These are phyloP conservation scores for Tetragonula carbonaria DNA, from an alignment of 2,888 invertebrate species.

Conservation along the genomic window DNA sequence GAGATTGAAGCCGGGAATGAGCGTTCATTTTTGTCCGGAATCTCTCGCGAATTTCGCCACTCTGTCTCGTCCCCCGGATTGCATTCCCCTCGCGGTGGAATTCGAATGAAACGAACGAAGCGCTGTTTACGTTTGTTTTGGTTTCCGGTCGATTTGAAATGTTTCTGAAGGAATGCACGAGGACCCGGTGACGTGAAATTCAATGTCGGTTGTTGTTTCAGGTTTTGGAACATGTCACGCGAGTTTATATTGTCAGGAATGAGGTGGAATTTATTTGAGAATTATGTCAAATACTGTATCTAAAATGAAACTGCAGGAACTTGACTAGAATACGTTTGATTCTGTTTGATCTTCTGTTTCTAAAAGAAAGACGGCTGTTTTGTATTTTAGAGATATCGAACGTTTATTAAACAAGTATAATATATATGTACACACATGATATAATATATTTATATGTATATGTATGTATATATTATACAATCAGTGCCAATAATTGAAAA, in stretches of 20 bases:
- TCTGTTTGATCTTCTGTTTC: neutral
- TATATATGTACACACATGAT: no score
- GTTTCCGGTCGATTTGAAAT: neutral
- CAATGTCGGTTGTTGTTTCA: neutral
- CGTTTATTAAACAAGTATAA: neutral
- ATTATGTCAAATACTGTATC: neutral
- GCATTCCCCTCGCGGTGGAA: neutral
- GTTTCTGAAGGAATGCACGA: neutral
- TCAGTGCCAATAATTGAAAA: neutral
- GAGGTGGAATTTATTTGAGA: neutral
- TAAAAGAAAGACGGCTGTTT: neutral
- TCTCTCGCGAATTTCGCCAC: slow-evolving; percentile 10
- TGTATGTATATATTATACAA: no score
- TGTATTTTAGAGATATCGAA: neutral
- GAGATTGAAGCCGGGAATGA: slow-evolving; percentile 35
- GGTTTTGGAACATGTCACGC: neutral
- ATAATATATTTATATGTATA: no score
- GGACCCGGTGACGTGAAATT: neutral
- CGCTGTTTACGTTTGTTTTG: neutral
- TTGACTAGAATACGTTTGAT: neutral
- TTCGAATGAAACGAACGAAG: neutral
- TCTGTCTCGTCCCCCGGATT: neutral
- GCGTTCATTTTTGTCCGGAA: slow-evolving; percentile 29
- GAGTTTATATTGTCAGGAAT: neutral
- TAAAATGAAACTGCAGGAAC: neutral